phyloP scores from a whole-genome alignment of 2,888 invertebrate species.

The Trichopria drosophilae region DNA sequence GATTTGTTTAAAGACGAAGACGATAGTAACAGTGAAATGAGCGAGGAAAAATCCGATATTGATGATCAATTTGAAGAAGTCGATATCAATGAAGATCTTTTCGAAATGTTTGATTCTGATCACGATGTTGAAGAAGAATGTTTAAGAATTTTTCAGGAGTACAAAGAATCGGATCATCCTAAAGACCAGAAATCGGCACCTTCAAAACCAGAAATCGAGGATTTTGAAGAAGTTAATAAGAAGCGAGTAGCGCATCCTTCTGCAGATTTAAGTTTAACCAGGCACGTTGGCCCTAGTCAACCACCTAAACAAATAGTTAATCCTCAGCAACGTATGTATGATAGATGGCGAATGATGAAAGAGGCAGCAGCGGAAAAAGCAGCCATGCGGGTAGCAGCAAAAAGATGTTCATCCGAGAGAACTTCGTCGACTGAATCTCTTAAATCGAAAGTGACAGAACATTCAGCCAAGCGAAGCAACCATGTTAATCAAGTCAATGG shows the following conservation, averaged over 20 bases:
- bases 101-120: slow-evolving; percentile 63
- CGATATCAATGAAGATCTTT: slow-evolving; percentile 50
- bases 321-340: slow-evolving; percentile 53
- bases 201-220: slow-evolving; percentile 41
- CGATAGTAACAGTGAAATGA: slow-evolving; percentile 26
- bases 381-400: slow-evolving; percentile 24
- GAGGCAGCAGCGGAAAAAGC: slow-evolving; percentile 47
- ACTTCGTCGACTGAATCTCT: slow-evolving; percentile 13
- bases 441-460: slow-evolving; percentile 24
- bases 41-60: slow-evolving; percentile 35
- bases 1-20: slow-evolving; percentile 18
- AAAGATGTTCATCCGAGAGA: slow-evolving; percentile 15
- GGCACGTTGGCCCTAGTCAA: slow-evolving; percentile 43
- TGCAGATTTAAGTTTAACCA: slow-evolving; percentile 42
- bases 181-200: slow-evolving; percentile 39
- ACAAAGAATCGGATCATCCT: slow-evolving; percentile 50
- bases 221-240: slow-evolving; percentile 58
- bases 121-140: slow-evolving; percentile 81
- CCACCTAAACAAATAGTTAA: slow-evolving; percentile 42
- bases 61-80: slow-evolving; percentile 39
- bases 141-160: slow-evolving; percentile 77
- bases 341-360: slow-evolving; percentile 52
- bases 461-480: slow-evolving; percentile 19
- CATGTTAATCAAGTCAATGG: slow-evolving; percentile 46
- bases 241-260: slow-evolving; percentile 74